Evolutionary conservation across 2,888 invertebrate species (phyloP).

Genomic region (Plutella xylostella): DNA sequence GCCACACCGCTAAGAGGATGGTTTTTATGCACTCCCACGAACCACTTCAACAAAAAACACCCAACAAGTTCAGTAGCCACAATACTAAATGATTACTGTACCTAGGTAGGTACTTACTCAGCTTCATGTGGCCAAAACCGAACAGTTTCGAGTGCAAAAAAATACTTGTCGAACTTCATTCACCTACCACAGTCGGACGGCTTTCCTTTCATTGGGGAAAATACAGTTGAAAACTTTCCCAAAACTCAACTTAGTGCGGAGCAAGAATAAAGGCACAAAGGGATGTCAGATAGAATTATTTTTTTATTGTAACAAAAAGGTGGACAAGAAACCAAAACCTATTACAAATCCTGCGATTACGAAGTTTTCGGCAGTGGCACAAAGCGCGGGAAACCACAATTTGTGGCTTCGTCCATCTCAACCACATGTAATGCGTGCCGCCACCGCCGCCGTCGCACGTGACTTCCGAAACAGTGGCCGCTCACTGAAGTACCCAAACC

Average conservation of each 20-base stretch:
- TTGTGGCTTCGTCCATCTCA: slow-evolving; percentile 23
- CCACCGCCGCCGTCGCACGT: slow-evolving; percentile 32
- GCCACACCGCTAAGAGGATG: too few relatives aligned
- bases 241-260: slow-evolving; percentile 19
- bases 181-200: neutral
- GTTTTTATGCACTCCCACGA: too few relatives aligned
- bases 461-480: slow-evolving; percentile 30
- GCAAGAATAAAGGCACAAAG: slow-evolving; percentile 36
- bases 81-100: too few relatives aligned
- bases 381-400: slow-evolving; percentile 32
- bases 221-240: slow-evolving; percentile 5
- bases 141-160: too few relatives aligned
- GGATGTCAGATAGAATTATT: slow-evolving; percentile 36
- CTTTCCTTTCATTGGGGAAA: neutral
- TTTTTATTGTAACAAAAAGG: slow-evolving; percentile 55
- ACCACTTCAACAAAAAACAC: too few relatives aligned
- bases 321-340: slow-evolving; percentile 53
- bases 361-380: slow-evolving; percentile 39
- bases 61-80: too few relatives aligned
- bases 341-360: slow-evolving; percentile 52
- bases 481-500: neutral
- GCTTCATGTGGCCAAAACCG: too few relatives aligned
- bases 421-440: slow-evolving; percentile 38
- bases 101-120: too few relatives aligned
- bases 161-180: too few relatives aligned